A percentile compares a stretch with the other conserved stretches of the same genome.
phyloP scores from a whole-genome alignment of 1,140 invertebrate species.

The Odontomachus brunneus region DNA sequence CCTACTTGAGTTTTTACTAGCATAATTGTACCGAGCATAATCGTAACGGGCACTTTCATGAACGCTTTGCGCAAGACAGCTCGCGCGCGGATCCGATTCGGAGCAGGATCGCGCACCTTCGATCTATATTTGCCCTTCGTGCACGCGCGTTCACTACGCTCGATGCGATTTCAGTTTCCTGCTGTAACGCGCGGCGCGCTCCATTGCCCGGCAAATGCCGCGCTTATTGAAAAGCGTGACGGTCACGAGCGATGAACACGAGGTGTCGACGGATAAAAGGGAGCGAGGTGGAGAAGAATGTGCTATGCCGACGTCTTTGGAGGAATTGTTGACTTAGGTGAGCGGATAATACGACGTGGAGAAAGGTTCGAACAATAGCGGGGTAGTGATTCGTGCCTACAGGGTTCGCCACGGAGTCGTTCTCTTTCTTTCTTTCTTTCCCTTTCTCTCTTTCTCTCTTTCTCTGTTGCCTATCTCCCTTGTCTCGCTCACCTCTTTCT shows the following conservation, averaged over 20 bases:
- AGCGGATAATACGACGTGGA: constrained; percentile 67
- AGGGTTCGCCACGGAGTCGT: constrained; percentile 53
- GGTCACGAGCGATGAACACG: constrained; percentile 27
- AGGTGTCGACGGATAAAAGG: constrained; percentile 60
- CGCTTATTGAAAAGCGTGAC: neutral
- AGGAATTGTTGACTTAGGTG: constrained; percentile 73
- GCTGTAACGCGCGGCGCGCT: too few relatives aligned
- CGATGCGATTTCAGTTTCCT: too few relatives aligned
- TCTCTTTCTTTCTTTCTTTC: neutral
- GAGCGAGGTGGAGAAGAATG: constrained; percentile 20
- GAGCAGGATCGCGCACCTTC: too few relatives aligned
- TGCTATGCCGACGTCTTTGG: constrained; percentile 44
- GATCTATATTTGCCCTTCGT: too few relatives aligned
- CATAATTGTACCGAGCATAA: too few relatives aligned
- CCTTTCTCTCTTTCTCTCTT: constrained; percentile 1
- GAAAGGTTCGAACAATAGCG: constrained; percentile 67
- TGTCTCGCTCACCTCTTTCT: neutral
- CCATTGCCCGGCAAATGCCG: neutral
- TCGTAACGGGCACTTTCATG: neutral
- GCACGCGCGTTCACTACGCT: too few relatives aligned
- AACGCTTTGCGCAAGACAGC: neutral
- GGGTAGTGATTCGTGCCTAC: constrained; percentile 58
- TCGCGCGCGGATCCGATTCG: too few relatives aligned
- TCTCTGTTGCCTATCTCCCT: neutral
- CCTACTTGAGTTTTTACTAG: neutral